Evolutionary conservation across 2,888 invertebrate genomes (phyloP).

Genomic region (Eledona agricola): DNA sequence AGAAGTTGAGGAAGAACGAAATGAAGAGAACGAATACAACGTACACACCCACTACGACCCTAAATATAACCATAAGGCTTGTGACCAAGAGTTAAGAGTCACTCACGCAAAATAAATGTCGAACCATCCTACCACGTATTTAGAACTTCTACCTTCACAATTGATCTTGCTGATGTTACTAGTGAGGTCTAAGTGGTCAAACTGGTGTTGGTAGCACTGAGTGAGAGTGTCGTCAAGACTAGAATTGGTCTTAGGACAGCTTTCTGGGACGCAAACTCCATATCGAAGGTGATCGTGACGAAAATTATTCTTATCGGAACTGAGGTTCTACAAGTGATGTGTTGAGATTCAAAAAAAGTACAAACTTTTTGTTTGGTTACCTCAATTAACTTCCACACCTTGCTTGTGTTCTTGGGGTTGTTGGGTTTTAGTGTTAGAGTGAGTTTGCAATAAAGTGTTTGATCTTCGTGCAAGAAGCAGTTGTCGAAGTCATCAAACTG

Average conservation of each 20-base stretch:
- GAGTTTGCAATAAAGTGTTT: slow-evolving; percentile 46
- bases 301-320: slow-evolving; percentile 46
- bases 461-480: slow-evolving; percentile 45
- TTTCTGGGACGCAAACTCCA: slow-evolving; percentile 50
- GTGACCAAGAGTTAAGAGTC: no score
- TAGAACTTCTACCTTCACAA: background rate
- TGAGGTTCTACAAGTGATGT: background rate
- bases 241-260: slow-evolving; percentile 45
- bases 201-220: no score
- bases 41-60: no score
- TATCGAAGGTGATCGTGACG: slow-evolving; percentile 51
- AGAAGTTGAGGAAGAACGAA: no score
- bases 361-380: no score
- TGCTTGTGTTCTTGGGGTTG: slow-evolving; percentile 18
- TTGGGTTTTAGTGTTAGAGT: slow-evolving; percentile 39
- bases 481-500: slow-evolving; percentile 47
- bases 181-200: no score
- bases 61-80: no score
- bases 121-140: background rate
- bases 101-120: background rate
- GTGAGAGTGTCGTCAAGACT: no score
- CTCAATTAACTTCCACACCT: slow-evolving; percentile 37
- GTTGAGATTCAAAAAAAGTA: background rate
- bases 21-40: no score
- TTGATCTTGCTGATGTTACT: no score